Percentiles rank a stretch among this genome's conserved stretches.
phyloP scores from a whole-genome alignment of 2,797 vertebrate species.

The Lacerta bilineata region DNA sequence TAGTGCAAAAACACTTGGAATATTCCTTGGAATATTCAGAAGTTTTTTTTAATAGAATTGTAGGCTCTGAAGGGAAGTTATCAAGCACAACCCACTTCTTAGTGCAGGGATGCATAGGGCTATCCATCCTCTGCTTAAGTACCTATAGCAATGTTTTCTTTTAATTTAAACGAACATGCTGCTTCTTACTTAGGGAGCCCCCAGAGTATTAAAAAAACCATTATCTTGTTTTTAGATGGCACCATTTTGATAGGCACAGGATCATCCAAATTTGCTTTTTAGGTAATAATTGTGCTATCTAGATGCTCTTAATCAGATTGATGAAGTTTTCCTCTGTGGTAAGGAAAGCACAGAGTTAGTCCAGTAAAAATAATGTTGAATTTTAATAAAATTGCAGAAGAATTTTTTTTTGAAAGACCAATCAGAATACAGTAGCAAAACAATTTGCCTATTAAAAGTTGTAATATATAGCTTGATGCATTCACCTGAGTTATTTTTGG shows the following conservation, averaged over 20 bases:
- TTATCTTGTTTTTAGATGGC: not conserved
- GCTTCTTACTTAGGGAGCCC: not conserved
- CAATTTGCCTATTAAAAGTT: too few relatives aligned
- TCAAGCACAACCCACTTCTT: not conserved
- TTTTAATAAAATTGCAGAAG: too few relatives aligned
- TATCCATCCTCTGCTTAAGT: not conserved
- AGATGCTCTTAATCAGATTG: too few relatives aligned
- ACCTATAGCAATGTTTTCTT: not conserved
- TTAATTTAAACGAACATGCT: not conserved
- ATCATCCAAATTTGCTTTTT: not conserved
- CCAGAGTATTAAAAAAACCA: not conserved
- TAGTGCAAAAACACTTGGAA: not conserved
- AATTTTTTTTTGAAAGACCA: too few relatives aligned
- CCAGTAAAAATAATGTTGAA: too few relatives aligned
- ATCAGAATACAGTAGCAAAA: too few relatives aligned
- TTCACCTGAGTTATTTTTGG: too few relatives aligned
- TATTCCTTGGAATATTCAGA: not conserved
- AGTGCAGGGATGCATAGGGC: not conserved
- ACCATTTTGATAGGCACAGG: not conserved
- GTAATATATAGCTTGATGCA: too few relatives aligned
- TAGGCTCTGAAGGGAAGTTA: not conserved
- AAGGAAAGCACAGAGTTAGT: too few relatives aligned
- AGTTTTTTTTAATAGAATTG: not conserved
- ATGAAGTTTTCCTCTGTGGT: too few relatives aligned
- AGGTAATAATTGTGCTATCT: too few relatives aligned